Base-by-base conservation (phyloP, 2,888 invertebrate species). In the Falcaria lacertinaria region DNA sequence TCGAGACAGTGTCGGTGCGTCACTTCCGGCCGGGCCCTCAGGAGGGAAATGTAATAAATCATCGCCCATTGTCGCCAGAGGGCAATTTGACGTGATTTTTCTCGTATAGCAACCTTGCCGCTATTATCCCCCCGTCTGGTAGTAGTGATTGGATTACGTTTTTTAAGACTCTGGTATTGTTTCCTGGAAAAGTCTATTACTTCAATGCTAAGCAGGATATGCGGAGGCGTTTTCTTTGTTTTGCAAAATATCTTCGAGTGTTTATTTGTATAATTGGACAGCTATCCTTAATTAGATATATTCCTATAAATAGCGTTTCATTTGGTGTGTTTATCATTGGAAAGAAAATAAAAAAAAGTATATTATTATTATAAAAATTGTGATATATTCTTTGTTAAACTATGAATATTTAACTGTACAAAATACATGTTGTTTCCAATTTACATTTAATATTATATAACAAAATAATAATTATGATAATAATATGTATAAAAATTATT, bases 391-490 rank as follows among this genome's bases (percentile, higher is more conserved):
- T 85, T 87, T 87, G 86, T 89, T 89, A 89, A 80, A 87, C 87
- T 88, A 88, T 87, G 80, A 88, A 89, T 88, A 85, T 85, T 85
- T 87, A 89, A 87, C 89, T 89, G 88, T 89, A 88, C 89, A 89
- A 88, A 88, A 88, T 88, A 88, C 87, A 83, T 63, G 80, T 71
- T 75, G 78, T 79, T 79, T 84, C 80, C 85, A 89, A 85, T 86
- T 82, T 88, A 87, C 85, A 88, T 74, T 80, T 80, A 79, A 78
- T 80, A 81, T 71, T 81, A 79, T 79, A 75, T 86, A 87, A 86
- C 84, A 85, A 84, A 86, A 84, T 79, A 75, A 78, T 76, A 62
- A 71, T 71, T 69, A 69, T 59, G 55, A 63, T 61, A 65, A 67
- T 64, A 62, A 67, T 68, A 67, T 62, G 63, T 57, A 56, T 69